Percentiles rank a stretch among this genome's conserved stretches.
Evolutionary conservation across 2,113 vertebrate genomes (phyloP).

Genomic region (Felis chaus): DNA sequence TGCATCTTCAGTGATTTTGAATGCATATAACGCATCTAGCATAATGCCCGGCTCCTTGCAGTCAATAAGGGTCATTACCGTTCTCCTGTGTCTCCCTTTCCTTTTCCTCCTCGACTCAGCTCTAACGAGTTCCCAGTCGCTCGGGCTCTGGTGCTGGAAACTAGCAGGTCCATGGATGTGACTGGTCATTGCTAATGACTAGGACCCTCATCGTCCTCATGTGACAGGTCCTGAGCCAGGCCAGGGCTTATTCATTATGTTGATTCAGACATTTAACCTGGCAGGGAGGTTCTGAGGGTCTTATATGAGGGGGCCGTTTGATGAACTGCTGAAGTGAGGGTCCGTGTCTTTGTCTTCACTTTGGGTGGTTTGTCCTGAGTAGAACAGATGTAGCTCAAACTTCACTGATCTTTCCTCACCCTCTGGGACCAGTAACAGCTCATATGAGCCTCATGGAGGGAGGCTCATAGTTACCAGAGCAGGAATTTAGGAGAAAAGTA

Average conservation of each 20-base stretch:
- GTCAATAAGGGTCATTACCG: not conserved
- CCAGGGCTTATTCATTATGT: not conserved
- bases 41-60: not conserved
- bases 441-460: not conserved
- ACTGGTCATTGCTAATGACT: not conserved
- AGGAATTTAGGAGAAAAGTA: slow-evolving; percentile 19
- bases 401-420: not conserved
- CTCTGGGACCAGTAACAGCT: not conserved
- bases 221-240: not conserved
- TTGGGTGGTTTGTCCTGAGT: not conserved
- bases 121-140: not conserved
- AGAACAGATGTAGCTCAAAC: not conserved
- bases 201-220: not conserved
- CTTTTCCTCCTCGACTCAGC: not conserved
- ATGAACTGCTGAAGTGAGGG: not conserved
- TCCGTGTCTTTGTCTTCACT: not conserved
- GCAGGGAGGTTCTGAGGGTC: not conserved
- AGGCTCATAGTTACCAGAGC: not conserved
- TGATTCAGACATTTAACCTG: not conserved
- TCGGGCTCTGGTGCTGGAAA: not conserved
- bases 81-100: not conserved
- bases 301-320: not conserved
- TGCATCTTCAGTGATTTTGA: not conserved
- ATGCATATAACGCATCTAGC: not conserved
- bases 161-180: not conserved